Conservation (phyloP, 2,888 invertebrate species). For the Lithophane ornitopus region DNA sequence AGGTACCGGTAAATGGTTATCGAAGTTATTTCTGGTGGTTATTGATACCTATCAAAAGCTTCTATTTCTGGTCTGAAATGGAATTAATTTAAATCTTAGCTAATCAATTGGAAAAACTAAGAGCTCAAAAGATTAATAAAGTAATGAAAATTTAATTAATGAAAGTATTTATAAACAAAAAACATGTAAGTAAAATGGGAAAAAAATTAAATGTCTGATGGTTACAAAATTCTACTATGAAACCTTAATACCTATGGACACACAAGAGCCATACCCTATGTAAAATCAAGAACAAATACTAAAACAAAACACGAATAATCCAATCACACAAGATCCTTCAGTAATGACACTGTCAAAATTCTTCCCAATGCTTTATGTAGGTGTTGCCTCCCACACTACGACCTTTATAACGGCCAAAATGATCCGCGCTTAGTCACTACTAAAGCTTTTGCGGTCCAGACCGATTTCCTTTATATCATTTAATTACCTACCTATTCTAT, state of each 20-base stretch:
- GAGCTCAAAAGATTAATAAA: neutral
- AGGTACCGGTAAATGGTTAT: neutral
- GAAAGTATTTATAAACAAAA: neutral
- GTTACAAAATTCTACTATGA: neutral
- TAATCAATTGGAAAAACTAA: neutral
- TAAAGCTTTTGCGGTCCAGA: neutral
- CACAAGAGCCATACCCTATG: neutral
- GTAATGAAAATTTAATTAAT: no score
- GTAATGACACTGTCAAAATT: slow-evolving; percentile 11
- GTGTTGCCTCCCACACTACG: slow-evolving; percentile 25
- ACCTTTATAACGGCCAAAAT: slow-evolving; percentile 16
- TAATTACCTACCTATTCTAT: neutral
- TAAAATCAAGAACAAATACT: neutral
- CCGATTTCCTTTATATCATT: slow-evolving; percentile 19
- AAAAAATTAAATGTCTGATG: neutral
- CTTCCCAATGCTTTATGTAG: neutral
- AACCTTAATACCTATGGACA: neutral
- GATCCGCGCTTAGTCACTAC: slow-evolving; percentile 9
- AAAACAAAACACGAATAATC: neutral
- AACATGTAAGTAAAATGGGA: neutral
- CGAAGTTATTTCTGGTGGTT: neutral
- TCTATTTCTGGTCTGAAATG: neutral
- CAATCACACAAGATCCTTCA: slow-evolving; percentile 16
- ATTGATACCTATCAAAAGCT: neutral
- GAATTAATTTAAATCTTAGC: neutral